phyloP scores from a whole-genome alignment of 1,140 invertebrate genomes.

The Drosophila lowei region DNA sequence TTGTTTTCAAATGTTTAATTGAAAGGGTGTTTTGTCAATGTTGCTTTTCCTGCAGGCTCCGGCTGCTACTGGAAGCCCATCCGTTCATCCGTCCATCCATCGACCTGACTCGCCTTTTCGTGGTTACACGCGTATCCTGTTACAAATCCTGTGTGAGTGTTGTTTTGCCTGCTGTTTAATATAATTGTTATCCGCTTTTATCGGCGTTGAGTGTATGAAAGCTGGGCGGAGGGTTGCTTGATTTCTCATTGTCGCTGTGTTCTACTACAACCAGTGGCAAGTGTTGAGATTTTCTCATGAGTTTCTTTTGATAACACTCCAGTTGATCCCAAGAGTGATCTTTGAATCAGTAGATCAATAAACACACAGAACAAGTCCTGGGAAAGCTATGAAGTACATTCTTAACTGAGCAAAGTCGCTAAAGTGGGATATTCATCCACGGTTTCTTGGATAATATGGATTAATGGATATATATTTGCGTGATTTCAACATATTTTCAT shows the following conservation, averaged over 20 bases:
- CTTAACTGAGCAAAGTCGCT: too few relatives aligned
- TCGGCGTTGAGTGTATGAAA: constrained; percentile 34
- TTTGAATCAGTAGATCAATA: constrained; percentile 26
- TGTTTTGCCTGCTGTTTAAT: constrained; percentile 77
- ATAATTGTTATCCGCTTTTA: constrained; percentile 77
- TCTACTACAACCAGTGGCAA: constrained; percentile 39
- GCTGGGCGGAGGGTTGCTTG: background rate
- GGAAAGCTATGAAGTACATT: background rate
- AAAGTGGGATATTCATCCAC: too few relatives aligned
- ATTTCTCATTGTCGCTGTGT: constrained; percentile 20
- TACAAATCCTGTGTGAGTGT: constrained; percentile 79
- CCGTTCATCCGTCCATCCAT: constrained; percentile 1
- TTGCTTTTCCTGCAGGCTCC: constrained; percentile 14
- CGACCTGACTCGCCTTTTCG: constrained; percentile 55
- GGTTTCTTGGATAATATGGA: too few relatives aligned
- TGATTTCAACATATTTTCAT: too few relatives aligned
- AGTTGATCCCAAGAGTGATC: constrained; percentile 21
- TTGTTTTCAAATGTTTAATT: constrained; percentile 82
- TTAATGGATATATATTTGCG: too few relatives aligned
- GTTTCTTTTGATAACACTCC: constrained; percentile 30
- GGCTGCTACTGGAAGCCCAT: constrained; percentile 3
- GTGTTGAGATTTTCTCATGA: constrained; percentile 62
- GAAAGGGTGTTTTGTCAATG: constrained; percentile 77
- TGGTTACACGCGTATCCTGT: constrained; percentile 83
- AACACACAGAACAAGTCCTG: constrained; percentile 18